Evolutionary conservation across 2,888 invertebrate genomes (phyloP).

Genomic region (Pecten maximus): DNA sequence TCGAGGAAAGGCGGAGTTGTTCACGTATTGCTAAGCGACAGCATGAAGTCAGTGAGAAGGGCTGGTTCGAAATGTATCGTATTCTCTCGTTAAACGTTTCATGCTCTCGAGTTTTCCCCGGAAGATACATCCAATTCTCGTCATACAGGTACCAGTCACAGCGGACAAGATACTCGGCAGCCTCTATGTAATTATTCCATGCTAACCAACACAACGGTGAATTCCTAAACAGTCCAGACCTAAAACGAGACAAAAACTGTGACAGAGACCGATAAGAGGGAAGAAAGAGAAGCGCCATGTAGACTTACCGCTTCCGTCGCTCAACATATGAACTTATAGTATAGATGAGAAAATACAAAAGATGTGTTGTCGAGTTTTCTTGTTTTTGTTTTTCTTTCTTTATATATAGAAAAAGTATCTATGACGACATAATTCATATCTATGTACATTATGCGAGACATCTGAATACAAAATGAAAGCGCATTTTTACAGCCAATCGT

Average conservation of each 20-base stretch:
- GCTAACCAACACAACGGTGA: slow-evolving; percentile 76
- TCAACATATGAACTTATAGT: too few species aligned
- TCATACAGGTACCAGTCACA: slow-evolving; percentile 73
- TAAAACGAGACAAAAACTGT: slow-evolving; percentile 13
- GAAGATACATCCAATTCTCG: slow-evolving; percentile 70
- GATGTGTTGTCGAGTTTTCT: too few species aligned
- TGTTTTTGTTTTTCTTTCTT: too few species aligned
- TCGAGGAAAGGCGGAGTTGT: slow-evolving; percentile 40
- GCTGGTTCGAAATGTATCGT: slow-evolving; percentile 36
- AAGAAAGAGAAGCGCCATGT: too few species aligned
- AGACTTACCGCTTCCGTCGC: too few species aligned
- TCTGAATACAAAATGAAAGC: too few species aligned
- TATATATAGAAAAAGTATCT: too few species aligned
- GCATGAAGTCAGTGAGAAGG: slow-evolving; percentile 40
- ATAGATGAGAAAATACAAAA: too few species aligned
- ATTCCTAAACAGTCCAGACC: slow-evolving; percentile 50
- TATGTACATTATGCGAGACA: too few species aligned
- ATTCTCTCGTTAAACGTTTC: slow-evolving; percentile 54
- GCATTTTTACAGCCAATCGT: too few species aligned
- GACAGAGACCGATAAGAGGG: too few species aligned
- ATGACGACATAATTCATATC: too few species aligned
- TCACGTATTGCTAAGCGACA: slow-evolving; percentile 46
- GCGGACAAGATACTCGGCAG: slow-evolving; percentile 72
- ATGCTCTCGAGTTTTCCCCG: slow-evolving; percentile 65
- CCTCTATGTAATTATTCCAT: slow-evolving; percentile 67